Evolutionary conservation across 2,888 invertebrate species (phyloP), one percentile per base, ranked within the genome.

Genomic region (Phania funesta): DNA sequence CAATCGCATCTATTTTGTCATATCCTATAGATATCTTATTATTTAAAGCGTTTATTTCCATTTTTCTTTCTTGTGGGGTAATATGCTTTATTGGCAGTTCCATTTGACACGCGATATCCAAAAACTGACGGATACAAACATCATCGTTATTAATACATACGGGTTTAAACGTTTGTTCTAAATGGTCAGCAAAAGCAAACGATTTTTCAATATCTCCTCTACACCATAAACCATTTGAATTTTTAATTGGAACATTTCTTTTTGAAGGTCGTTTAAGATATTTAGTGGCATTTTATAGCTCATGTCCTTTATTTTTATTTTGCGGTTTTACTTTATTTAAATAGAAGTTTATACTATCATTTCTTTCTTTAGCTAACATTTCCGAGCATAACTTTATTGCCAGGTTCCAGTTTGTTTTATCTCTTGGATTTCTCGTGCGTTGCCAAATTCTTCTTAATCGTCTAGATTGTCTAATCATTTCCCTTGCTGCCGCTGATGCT

Each of bases 401-500:
- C n/a, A n/a, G n/a, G n/a, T n/a, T n/a, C n/a, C n/a, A n/a, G n/a
- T n/a, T n/a, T n/a, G 41, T 16, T 26, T 62, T 44, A 11, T 62
- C 44, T 11, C 44, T 41, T 26, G 60, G 41, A 26, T 44, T 62
- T 62, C 60, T 62, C 1, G 58, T 60, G 13, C 58, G 38, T 22
- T 60, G 58, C 58, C 58, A 60, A 22, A 60, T 41, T 41, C 41
- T 41, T 24, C 38, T 24, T 41, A 60, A 35, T 22, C 58, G 8
- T 41, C 58, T 41, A 13, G 8, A 41, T 41, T 60, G 38, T 60
- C 24, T 60, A 5, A 56, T 56, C 16, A 56, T 32, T 13, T 35
- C 35, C 32, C 35, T 18, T 18, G 18, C 9, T 3, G 29, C 18
- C n/a, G 44, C 62, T 2, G 44, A 62, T 26, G 44, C 26, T 18